Conservation (phyloP, 2,113 vertebrate species). For the Colaptes auratus region DNA sequence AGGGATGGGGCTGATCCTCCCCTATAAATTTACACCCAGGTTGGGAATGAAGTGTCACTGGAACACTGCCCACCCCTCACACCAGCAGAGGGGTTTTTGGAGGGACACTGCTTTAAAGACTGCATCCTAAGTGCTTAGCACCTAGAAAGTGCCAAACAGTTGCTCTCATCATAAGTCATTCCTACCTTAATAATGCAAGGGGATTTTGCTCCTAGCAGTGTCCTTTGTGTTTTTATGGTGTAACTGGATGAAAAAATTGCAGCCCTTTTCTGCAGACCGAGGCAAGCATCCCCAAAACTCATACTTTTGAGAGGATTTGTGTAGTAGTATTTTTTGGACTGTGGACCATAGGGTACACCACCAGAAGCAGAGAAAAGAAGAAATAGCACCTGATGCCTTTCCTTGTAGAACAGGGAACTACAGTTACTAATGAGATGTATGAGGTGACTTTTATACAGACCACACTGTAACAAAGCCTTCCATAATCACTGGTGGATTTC, state of each 20-base stretch:
- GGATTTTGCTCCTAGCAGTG: background rate
- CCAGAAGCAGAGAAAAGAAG: background rate
- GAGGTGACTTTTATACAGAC: background rate
- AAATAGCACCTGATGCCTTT: constrained; percentile 28
- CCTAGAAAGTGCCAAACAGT: background rate
- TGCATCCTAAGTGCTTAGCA: background rate
- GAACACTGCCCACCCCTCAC: background rate
- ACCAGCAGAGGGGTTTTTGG: background rate
- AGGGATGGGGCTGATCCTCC: background rate
- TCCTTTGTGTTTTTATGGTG: background rate
- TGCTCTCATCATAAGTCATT: background rate
- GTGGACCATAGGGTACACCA: background rate
- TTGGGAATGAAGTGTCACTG: background rate
- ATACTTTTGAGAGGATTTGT: background rate
- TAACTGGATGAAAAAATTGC: background rate
- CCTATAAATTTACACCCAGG: background rate
- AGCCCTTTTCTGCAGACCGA: background rate
- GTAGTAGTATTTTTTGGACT: background rate
- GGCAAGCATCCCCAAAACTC: background rate
- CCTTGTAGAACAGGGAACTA: background rate
- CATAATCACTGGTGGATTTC: background rate
- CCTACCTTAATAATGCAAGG: background rate
- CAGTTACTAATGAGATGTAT: constrained; percentile 10
- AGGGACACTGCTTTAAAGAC: background rate
- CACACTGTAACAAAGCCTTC: background rate